Evolutionary conservation across 2,888 invertebrate species (phyloP).

Genomic region (Glyphotaelius pellucidus): DNA sequence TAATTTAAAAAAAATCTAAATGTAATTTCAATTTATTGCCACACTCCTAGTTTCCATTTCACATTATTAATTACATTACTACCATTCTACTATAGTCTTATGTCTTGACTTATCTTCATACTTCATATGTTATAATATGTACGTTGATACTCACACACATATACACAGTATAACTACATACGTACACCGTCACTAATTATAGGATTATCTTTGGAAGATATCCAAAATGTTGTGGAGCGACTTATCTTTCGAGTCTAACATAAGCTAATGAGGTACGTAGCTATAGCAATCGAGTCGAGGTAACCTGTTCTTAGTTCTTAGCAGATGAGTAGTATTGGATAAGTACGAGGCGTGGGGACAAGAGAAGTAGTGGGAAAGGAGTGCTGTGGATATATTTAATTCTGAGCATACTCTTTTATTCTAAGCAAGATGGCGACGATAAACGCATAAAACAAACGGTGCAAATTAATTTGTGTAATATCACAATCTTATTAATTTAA

Average conservation of each 20-base stretch:
- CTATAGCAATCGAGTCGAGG: neutral
- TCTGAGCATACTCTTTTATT: neutral
- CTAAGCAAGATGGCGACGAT: too few relatives aligned
- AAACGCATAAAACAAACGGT: too few relatives aligned
- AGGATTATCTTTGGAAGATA: neutral
- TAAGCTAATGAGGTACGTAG: neutral
- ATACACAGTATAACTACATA: neutral
- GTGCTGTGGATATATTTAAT: neutral
- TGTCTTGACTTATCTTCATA: too few relatives aligned
- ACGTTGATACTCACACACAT: too few relatives aligned
- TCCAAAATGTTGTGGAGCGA: neutral
- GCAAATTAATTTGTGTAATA: too few relatives aligned
- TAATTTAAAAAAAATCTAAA: too few relatives aligned
- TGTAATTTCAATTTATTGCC: too few relatives aligned
- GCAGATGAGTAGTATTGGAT: neutral
- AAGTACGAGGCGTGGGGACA: neutral
- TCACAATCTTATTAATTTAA: neutral
- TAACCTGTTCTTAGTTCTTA: neutral
- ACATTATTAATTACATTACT: too few relatives aligned
- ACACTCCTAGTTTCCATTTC: too few relatives aligned
- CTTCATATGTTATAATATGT: too few relatives aligned
- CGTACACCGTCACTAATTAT: neutral
- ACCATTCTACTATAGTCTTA: too few relatives aligned
- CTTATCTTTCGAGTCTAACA: neutral
- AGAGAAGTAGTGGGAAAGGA: neutral